Conservation (phyloP, 2,797 vertebrate genomes). For the Urophycis tenuis region DNA sequence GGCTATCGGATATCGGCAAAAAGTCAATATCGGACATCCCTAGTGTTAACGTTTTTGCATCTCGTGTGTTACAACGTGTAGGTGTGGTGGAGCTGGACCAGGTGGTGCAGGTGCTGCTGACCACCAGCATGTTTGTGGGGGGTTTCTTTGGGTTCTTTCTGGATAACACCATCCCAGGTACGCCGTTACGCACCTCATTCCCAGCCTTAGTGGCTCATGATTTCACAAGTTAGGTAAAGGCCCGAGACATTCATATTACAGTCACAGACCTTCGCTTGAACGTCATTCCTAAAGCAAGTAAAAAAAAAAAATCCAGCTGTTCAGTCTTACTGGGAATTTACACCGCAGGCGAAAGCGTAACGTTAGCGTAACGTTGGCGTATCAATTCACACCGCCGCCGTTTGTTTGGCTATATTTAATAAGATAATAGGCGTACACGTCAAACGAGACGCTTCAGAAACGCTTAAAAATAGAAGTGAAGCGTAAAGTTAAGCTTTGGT, state of each 20-base stretch:
- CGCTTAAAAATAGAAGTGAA: no score
- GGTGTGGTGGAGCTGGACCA: slow-evolving; percentile 86
- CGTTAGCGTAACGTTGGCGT: no score
- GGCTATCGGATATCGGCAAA: no score
- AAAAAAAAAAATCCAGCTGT: background rate
- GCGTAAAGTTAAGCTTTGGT: no score
- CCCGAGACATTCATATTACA: background rate
- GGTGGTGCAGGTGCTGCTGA: slow-evolving; percentile 85
- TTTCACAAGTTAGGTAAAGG: background rate
- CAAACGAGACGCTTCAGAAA: no score
- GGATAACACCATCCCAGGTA: slow-evolving; percentile 95
- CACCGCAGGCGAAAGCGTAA: no score
- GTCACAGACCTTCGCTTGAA: background rate
- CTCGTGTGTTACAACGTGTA: slow-evolving; percentile 41
- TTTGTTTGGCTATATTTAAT: no score
- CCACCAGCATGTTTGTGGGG: slow-evolving; percentile 95
- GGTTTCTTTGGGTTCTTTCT: slow-evolving; percentile 88
- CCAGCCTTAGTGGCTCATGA: background rate
- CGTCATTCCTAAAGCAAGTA: background rate
- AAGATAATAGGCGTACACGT: no score
- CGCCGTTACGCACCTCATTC: background rate
- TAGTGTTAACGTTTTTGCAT: no score
- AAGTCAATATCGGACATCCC: no score
- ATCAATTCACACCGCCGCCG: no score
- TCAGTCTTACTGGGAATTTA: no score